Evolutionary conservation across 1,140 invertebrate genomes (phyloP).

Genomic region (Camponotus vicinus): DNA sequence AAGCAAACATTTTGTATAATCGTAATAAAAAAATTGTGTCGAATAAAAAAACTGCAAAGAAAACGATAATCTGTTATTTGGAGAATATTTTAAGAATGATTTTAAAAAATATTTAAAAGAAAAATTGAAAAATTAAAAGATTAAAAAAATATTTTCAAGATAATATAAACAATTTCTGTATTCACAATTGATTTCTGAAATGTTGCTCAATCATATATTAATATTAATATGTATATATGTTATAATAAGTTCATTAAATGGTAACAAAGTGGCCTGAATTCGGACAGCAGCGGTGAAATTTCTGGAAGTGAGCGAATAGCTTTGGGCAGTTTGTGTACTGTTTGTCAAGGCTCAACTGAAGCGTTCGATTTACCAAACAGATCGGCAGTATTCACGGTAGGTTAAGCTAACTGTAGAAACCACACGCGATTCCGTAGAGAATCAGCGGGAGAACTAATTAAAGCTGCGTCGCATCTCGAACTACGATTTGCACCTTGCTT

Average conservation of each 20-base stretch:
- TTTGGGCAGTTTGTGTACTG: conserved; percentile 55
- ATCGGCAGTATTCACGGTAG: conserved; percentile 68
- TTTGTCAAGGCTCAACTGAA: conserved; percentile 72
- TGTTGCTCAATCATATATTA: neutral
- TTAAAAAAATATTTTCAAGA: neutral
- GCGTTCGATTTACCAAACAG: conserved; percentile 66
- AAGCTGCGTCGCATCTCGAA: conserved; percentile 21
- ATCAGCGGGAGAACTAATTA: conserved; percentile 65
- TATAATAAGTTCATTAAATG: too few relatives aligned
- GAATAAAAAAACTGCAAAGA: neutral
- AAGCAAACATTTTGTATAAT: neutral
- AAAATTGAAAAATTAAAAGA: neutral
- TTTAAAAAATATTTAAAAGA: too few relatives aligned
- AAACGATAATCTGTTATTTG: neutral
- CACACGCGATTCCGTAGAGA: conserved; percentile 45
- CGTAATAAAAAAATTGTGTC: neutral
- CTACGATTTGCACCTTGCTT: conserved; percentile 50
- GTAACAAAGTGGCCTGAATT: conserved; percentile 35
- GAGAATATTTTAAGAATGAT: neutral
- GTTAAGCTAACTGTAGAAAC: conserved; percentile 73
- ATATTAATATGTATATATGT: neutral
- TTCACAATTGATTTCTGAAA: neutral
- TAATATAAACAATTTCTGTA: conserved; percentile 2
- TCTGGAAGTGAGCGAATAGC: conserved; percentile 32
- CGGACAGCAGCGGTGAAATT: neutral